Percentiles rank a stretch among this genome's conserved stretches.
These are phyloP conservation scores for Calliphora vomitoria DNA, from an alignment of 2,888 invertebrate species.

Conservation along the genomic window DNA sequence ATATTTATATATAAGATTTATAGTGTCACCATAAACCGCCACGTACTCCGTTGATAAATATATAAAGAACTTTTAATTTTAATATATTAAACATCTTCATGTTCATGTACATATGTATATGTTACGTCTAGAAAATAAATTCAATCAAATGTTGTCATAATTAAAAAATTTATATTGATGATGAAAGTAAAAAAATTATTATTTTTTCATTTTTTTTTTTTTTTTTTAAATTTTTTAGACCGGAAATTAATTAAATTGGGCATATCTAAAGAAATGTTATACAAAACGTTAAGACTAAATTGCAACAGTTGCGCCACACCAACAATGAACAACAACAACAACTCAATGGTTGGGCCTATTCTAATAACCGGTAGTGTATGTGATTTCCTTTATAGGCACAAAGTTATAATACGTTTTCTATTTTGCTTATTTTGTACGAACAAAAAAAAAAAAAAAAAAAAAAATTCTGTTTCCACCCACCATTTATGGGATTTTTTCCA, in stretches of 20 bases:
- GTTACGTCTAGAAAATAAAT: neutral
- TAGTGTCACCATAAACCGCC: too few relatives aligned
- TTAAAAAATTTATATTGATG: conserved; percentile 10
- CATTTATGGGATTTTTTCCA: conserved; percentile 21
- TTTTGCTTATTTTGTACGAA: neutral
- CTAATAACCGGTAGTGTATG: conserved; percentile 31
- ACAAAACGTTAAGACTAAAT: conserved; percentile 5
- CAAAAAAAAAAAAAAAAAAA: too few relatives aligned
- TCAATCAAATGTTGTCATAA: conserved; percentile 1
- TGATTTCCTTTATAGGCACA: conserved; percentile 29
- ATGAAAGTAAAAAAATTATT: neutral
- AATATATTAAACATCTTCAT: too few relatives aligned
- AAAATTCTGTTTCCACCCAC: conserved; percentile 46
- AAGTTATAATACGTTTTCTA: conserved; percentile 15
- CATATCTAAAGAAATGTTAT: conserved; percentile 39
- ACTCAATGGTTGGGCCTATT: conserved; percentile 11
- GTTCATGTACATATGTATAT: neutral
- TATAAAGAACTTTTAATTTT: too few relatives aligned
- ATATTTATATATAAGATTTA: too few relatives aligned
- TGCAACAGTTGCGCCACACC: conserved; percentile 27
- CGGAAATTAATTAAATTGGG: conserved; percentile 60
- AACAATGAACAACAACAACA: conserved; percentile 28
- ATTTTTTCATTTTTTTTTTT: too few relatives aligned
- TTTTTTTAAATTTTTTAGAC: conserved; percentile 35
- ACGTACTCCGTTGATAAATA: too few relatives aligned